Evolutionary conservation across 2,113 vertebrate genomes (phyloP), one percentile per base, ranked within the genome.

Genomic region (Cichladusa arquata): DNA sequence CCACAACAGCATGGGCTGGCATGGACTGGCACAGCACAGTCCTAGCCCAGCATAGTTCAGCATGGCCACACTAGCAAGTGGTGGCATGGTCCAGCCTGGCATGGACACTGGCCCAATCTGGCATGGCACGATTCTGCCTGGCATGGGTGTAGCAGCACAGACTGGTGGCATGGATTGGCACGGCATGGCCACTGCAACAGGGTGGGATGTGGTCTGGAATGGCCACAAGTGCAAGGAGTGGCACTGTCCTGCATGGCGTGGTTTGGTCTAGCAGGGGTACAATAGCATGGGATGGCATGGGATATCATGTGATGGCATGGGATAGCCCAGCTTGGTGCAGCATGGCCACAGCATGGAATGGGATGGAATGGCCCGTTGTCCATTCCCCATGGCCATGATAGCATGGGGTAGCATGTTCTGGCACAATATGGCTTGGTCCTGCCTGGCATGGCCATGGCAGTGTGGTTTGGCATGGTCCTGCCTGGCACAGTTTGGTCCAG

Each of bases 31-130:
- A 17, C 29, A 12, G 60, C 20, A 4, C 3, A 10, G 19, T 24
- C 4, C 34, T 40, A n/a, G 42, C 34, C n/a, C 9, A 12, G 42
- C 24, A 6, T 0, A 0, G 42, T 28, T 38, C 29, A 24, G 29
- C 42, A 19, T 20, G 61, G 44, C 51, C 60, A 16, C 1, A 0
- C 17, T 13, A 16, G 24, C 10, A 29, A 20, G 19, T 0, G 0
- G 31, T 61, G 54, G 6, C 0, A 0, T 12, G 24, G 56, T 36
- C 47, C 8, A 16, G 14, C 18, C 48, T 45, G 33, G 28, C 5
- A 1, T 54, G 33, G 47, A 22, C 38, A 22, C 14, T 53, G 31
- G 60, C 50, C 25, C 26, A 23, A 5, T 20, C 25, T 0, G 0
- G 51, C 42, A 9, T 9, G 51, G 60, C 51, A 4, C 12, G 15